phyloP scores from a whole-genome alignment of 2,888 invertebrate species.

The Phrixothrix hirtus region DNA sequence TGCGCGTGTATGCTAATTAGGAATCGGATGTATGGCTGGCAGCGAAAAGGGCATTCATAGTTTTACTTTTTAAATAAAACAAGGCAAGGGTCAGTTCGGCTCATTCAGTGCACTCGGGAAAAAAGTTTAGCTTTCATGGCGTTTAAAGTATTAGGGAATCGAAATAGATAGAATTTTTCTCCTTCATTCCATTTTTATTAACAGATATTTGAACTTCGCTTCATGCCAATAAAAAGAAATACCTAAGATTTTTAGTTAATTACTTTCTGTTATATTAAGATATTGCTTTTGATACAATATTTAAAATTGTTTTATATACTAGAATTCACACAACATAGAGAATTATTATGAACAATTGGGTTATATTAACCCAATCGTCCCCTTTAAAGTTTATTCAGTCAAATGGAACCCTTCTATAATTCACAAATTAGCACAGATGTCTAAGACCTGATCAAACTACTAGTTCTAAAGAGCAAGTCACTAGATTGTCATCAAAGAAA shows the following conservation, averaged over 20 bases:
- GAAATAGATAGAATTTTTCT: slow-evolving; percentile 24
- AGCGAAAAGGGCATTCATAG: slow-evolving; percentile 55
- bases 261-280: too few relatives aligned
- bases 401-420: slow-evolving; percentile 18
- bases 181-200: slow-evolving; percentile 17
- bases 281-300: too few relatives aligned
- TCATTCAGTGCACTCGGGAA: slow-evolving; percentile 45
- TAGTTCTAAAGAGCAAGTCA: slow-evolving; percentile 38
- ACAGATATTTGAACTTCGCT: slow-evolving; percentile 7
- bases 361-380: too few relatives aligned
- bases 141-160: slow-evolving; percentile 45
- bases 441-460: slow-evolving; percentile 24
- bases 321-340: too few relatives aligned
- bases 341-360: too few relatives aligned
- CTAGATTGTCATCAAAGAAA: slow-evolving; percentile 40
- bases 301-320: too few relatives aligned
- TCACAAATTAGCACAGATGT: slow-evolving; percentile 39
- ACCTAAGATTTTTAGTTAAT: too few relatives aligned
- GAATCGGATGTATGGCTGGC: slow-evolving; percentile 54
- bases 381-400: slow-evolving; percentile 12
- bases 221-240: too few relatives aligned
- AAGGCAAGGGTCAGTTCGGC: slow-evolving; percentile 56
- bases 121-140: slow-evolving; percentile 51
- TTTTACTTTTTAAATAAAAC: slow-evolving; percentile 54
- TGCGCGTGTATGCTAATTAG: slow-evolving; percentile 55